A percentile compares a stretch with the other conserved stretches of the same genome.
Evolutionary conservation across 2,113 vertebrate genomes (phyloP).

Genomic region (Cyanoramphus novaezelandiae): DNA sequence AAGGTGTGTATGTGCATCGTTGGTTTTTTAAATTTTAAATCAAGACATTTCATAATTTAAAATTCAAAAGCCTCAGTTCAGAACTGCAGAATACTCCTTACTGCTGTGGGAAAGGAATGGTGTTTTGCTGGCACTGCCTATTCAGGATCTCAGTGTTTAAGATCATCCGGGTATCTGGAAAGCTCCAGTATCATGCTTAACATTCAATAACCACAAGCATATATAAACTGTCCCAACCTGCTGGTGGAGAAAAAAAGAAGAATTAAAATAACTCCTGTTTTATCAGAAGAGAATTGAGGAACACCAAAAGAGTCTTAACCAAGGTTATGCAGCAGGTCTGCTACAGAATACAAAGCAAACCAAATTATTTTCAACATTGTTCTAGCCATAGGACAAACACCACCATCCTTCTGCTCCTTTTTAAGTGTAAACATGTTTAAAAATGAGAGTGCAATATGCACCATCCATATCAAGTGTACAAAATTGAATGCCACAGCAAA

Average conservation of each 20-base stretch:
- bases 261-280: not conserved
- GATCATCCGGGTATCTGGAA: not conserved
- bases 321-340: not conserved
- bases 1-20: fast-evolving
- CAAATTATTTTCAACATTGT: not conserved
- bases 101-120: not conserved
- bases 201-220: not conserved
- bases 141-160: not conserved
- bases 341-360: not conserved
- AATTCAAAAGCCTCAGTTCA: not conserved
- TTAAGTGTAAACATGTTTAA: slow-evolving; percentile 48
- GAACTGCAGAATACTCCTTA: not conserved
- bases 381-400: not conserved
- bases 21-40: not conserved
- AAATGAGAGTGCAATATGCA: slow-evolving; percentile 50
- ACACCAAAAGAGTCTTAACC: not conserved
- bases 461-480: slow-evolving; percentile 30
- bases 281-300: not conserved
- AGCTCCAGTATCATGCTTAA: not conserved
- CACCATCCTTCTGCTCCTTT: not conserved
- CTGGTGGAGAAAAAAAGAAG: not conserved
- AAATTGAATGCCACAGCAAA: slow-evolving; percentile 38
- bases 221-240: not conserved
- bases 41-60: not conserved
- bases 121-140: not conserved